Conservation (phyloP, 2,113 vertebrate genomes). For the Gorilla gorilla region DNA sequence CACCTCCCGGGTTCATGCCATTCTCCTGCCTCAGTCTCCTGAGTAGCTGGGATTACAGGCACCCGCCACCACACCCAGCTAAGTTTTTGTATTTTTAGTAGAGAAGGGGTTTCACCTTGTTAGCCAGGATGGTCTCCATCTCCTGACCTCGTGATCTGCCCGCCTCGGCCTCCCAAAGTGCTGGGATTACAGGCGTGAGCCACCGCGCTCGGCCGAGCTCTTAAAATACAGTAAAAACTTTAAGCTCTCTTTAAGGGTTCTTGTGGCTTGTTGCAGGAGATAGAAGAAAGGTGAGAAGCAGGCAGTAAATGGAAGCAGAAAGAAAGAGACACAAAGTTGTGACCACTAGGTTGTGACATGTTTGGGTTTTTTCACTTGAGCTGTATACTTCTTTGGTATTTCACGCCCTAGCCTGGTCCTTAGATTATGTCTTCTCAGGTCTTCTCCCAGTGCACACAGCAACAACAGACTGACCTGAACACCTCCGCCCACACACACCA, state of each 20-base stretch:
- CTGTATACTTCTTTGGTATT: neutral
- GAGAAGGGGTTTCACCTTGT: too few relatives aligned
- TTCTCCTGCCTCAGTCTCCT: too few relatives aligned
- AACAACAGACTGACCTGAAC: neutral
- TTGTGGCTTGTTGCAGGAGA: neutral
- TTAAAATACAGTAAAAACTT: neutral
- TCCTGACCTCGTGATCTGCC: too few relatives aligned
- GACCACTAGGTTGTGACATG: neutral
- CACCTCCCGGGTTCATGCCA: too few relatives aligned
- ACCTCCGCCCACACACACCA: neutral
- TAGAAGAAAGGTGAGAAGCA: neutral
- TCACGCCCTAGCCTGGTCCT: neutral
- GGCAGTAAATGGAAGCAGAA: neutral
- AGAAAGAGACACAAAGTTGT: neutral
- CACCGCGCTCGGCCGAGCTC: neutral
- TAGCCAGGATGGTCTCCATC: too few relatives aligned
- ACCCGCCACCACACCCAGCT: fast-evolving
- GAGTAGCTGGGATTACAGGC: too few relatives aligned
- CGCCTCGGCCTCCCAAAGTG: too few relatives aligned
- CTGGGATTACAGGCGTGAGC: too few relatives aligned
- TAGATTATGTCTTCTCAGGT: neutral
- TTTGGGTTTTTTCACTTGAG: neutral
- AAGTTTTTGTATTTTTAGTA: too few relatives aligned
- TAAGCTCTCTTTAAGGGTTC: neutral
- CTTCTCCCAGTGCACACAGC: neutral